A percentile compares a stretch with the other conserved stretches of the same genome.
phyloP scores from a whole-genome alignment of 2,797 vertebrate genomes.

The Alca torda region DNA sequence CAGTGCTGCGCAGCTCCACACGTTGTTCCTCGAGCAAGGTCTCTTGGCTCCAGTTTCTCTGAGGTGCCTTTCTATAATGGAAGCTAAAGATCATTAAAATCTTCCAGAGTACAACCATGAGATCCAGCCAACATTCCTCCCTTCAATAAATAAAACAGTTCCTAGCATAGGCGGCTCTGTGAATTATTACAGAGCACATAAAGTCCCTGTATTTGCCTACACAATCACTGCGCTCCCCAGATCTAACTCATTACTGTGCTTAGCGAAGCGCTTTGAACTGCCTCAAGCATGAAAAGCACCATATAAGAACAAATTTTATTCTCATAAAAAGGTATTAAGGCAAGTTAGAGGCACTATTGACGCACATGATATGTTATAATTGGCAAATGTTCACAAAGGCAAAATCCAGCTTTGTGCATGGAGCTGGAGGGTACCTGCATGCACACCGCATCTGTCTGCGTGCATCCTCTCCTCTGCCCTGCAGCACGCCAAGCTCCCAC shows the following conservation, averaged over 20 bases:
- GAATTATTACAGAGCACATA: not conserved
- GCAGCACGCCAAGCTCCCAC: not conserved
- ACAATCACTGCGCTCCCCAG: not conserved
- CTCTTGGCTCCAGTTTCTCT: not conserved
- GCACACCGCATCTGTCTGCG: not conserved
- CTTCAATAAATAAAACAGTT: not conserved
- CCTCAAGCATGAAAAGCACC: slow-evolving; percentile 9
- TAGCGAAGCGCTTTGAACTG: slow-evolving; percentile 1
- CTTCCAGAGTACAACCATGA: not conserved
- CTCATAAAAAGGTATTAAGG: slow-evolving; percentile 31
- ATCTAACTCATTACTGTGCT: slow-evolving; percentile 12
- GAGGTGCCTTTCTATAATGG: not conserved
- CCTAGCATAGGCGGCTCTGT: not conserved
- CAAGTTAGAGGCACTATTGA: slow-evolving; percentile 18
- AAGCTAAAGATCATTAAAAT: slow-evolving; percentile 1
- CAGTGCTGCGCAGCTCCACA: not conserved
- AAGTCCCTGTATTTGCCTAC: slow-evolving; percentile 1
- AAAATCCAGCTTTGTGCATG: not conserved
- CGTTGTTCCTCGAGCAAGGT: accelerated
- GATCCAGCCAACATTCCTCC: not conserved
- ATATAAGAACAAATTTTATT: slow-evolving; percentile 1
- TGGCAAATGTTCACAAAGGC: not conserved
- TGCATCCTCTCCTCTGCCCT: not conserved
- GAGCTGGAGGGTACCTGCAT: not conserved
- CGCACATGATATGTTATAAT: not conserved